Evolutionary conservation across 2,888 invertebrate species (phyloP).

Genomic region (Xylota segnis): DNA sequence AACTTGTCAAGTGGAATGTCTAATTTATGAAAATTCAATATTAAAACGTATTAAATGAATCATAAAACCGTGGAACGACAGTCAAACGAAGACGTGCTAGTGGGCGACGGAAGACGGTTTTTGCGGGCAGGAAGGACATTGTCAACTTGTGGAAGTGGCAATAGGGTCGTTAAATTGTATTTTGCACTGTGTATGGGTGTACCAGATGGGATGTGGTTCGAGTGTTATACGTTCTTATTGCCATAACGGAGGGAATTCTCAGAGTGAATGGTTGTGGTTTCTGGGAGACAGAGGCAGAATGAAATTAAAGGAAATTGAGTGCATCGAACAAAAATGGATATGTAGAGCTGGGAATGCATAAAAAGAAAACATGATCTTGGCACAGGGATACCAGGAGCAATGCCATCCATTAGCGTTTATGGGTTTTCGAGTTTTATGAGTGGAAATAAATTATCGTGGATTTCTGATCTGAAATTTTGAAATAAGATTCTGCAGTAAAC

Average conservation of each 20-base stretch:
- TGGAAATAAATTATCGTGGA: background rate
- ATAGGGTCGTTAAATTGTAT: conserved; percentile 59
- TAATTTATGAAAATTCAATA: conserved; percentile 76
- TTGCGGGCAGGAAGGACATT: conserved; percentile 49
- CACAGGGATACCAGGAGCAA: background rate
- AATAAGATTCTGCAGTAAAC: background rate
- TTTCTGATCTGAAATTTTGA: background rate
- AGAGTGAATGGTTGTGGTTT: conserved; percentile 41
- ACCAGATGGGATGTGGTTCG: conserved; percentile 16
- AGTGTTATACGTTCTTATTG: conserved; percentile 12
- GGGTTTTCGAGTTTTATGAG: background rate
- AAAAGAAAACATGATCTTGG: conserved; percentile 16
- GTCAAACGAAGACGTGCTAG: conserved; percentile 3
- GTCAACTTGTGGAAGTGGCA: conserved; percentile 58
- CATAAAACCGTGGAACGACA: conserved; percentile 60
- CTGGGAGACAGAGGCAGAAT: background rate
- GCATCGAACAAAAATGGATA: conserved; percentile 14
- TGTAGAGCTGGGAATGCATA: conserved; percentile 15
- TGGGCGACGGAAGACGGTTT: background rate
- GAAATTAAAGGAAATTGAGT: conserved; percentile 2
- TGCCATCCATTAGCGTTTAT: background rate
- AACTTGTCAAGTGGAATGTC: conserved; percentile 71
- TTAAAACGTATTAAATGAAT: conserved; percentile 72
- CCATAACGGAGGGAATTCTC: background rate
- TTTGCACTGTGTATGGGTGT: background rate